Evolutionary conservation across 1,140 invertebrate species (phyloP).

Genomic region (Saccostrea glomerata): DNA sequence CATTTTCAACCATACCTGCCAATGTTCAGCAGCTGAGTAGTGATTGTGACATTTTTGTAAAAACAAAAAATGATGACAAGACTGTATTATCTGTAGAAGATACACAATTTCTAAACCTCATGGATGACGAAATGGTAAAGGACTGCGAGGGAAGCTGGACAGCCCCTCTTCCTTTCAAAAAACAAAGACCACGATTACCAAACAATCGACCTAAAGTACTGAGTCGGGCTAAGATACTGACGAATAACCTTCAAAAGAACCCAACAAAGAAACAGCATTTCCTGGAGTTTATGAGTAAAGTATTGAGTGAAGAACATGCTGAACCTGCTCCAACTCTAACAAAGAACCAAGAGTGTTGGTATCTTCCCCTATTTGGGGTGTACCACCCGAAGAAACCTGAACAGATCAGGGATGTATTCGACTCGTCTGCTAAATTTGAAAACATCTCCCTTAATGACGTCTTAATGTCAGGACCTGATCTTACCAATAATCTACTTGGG

Average conservation of each 20-base stretch:
- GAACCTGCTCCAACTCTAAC: constrained; percentile 48
- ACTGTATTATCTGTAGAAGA: constrained; percentile 3
- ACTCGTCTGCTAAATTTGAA: constrained; percentile 49
- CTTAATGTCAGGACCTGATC: constrained; percentile 67
- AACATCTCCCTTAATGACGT: constrained; percentile 66
- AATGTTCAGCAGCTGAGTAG: no score
- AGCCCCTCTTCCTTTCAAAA: constrained; percentile 56
- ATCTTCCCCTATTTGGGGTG: constrained; percentile 55
- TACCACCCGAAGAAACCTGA: constrained; percentile 57
- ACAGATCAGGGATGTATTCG: constrained; percentile 57
- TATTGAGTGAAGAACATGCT: constrained; percentile 47
- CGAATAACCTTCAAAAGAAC: constrained; percentile 46
- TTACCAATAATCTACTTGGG: constrained; percentile 68
- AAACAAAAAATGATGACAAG: constrained; percentile 15
- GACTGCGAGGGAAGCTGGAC: constrained; percentile 48
- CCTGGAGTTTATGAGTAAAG: constrained; percentile 43
- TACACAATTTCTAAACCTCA: background rate
- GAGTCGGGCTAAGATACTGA: constrained; percentile 41
- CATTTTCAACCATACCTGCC: no score
- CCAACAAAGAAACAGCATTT: constrained; percentile 52
- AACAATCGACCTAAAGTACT: constrained; percentile 51
- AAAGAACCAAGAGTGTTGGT: constrained; percentile 53
- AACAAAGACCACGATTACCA: constrained; percentile 38
- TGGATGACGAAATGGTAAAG: background rate
- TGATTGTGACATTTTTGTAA: constrained; percentile 2